Percentiles rank a stretch among this genome's conserved stretches.
phyloP scores from a whole-genome alignment of 2,797 vertebrate species.

The Adrianichthys oophorus region DNA sequence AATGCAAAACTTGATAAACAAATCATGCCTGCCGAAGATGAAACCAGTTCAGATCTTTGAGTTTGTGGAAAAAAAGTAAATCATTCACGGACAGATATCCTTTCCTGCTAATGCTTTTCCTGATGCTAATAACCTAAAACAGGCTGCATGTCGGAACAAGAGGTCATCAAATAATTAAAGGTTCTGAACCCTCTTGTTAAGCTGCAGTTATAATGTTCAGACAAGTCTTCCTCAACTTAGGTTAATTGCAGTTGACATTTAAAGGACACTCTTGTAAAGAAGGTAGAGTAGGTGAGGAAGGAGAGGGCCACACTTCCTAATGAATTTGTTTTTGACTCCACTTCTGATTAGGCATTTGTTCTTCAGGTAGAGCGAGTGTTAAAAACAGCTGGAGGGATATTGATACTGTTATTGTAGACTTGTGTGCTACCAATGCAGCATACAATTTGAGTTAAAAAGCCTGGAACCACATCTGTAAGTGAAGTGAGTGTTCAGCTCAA shows the following conservation, averaged over 20 bases:
- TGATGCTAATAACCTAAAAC: constrained; percentile 35
- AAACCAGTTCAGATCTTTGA: no score
- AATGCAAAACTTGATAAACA: no score
- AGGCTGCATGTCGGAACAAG: constrained; percentile 39
- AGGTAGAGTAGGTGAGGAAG: constrained; percentile 59
- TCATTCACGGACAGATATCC: no score
- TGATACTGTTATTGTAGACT: constrained; percentile 25
- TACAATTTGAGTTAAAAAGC: constrained; percentile 5
- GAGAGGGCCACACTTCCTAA: constrained; percentile 69
- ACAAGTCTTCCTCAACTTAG: constrained; percentile 65
- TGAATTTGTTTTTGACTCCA: constrained; percentile 74
- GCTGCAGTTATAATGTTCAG: constrained; percentile 63
- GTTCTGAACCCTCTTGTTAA: constrained; percentile 65
- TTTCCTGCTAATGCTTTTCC: constrained; percentile 2
- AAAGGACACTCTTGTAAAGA: constrained; percentile 72
- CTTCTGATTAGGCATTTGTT: constrained; percentile 62
- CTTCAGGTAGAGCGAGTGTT: constrained; percentile 52
- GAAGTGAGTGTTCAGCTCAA: neutral
- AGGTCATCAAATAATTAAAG: constrained; percentile 63
- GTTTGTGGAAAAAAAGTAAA: no score
- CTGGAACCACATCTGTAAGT: neutral
- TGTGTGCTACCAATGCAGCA: neutral
- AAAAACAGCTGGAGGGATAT: constrained; percentile 51
- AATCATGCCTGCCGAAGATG: no score
- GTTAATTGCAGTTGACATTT: constrained; percentile 82